Conservation (phyloP, 2,888 invertebrate species). For the Endotricha flammealis region DNA sequence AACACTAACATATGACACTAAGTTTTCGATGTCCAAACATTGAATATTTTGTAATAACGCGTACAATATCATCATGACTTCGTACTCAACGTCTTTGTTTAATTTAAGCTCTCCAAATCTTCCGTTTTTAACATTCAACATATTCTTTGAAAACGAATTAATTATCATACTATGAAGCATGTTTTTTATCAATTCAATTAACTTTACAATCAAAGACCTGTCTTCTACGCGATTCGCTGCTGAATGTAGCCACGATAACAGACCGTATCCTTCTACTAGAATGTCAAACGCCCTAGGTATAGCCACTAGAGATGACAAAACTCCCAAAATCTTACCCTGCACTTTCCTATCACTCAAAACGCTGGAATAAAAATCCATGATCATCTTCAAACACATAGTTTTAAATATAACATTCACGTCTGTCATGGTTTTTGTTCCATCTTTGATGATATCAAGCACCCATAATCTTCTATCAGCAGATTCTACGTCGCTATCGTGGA, state of each 20-base stretch:
- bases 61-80: conserved; percentile 45
- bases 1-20: conserved; percentile 37
- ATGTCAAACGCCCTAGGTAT: conserved; percentile 82
- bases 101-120: conserved; percentile 45
- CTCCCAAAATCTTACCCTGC: conserved; percentile 82
- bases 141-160: conserved; percentile 41
- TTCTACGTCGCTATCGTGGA: conserved; percentile 87
- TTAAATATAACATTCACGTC: conserved; percentile 87
- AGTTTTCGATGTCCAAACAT: conserved; percentile 40
- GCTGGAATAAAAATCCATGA: conserved; percentile 84
- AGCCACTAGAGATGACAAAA: conserved; percentile 79
- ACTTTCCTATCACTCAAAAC: conserved; percentile 79
- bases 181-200: conserved; percentile 42
- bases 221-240: conserved; percentile 47
- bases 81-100: conserved; percentile 57
- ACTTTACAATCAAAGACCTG: conserved; percentile 33
- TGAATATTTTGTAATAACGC: conserved; percentile 43
- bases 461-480: conserved; percentile 84
- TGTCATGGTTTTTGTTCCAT: conserved; percentile 85
- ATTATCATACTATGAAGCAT: conserved; percentile 48
- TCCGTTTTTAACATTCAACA: conserved; percentile 28
- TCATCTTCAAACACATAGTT: conserved; percentile 86
- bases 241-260: conserved; percentile 83
- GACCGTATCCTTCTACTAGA: conserved; percentile 82
- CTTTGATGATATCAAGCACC: conserved; percentile 85